A percentile compares a stretch with the other conserved stretches of the same genome.
Conservation (phyloP, 2,113 vertebrate species). For the Scopus umbretta region DNA sequence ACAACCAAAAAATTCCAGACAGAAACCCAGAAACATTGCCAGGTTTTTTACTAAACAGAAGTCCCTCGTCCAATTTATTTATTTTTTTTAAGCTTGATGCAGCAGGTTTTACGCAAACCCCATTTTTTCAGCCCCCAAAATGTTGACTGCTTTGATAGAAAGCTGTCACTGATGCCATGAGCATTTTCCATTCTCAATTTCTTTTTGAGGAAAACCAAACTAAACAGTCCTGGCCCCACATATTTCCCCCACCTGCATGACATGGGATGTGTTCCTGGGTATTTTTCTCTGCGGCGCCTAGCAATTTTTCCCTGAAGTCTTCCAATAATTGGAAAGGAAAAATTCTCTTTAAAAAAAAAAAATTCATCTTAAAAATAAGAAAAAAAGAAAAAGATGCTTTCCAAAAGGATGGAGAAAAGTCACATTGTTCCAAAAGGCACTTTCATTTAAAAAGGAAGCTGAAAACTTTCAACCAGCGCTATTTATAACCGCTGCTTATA, state of each 20-base stretch:
- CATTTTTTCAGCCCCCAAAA: rapidly evolving
- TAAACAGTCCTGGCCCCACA: not conserved
- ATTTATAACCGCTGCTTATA: not conserved
- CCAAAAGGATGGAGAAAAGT: not conserved
- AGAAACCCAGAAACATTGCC: not conserved
- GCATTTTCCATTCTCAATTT: not conserved
- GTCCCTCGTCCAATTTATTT: not conserved
- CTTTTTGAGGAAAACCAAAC: not conserved
- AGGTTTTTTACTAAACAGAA: not conserved
- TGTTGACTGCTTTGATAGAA: not conserved
- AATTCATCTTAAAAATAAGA: not conserved
- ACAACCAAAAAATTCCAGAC: constrained; percentile 29
- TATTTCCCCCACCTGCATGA: not conserved
- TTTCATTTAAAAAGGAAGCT: not conserved
- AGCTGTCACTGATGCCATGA: rapidly evolving
- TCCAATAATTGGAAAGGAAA: not conserved
- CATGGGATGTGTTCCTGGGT: not conserved
- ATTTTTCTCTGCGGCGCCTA: not conserved
- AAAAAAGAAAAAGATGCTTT: not conserved
- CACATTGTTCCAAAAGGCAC: not conserved
- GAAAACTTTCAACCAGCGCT: not conserved
- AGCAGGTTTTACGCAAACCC: not conserved
- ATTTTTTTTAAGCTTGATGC: not conserved
- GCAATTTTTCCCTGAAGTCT: not conserved
- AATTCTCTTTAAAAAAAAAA: not conserved